These are phyloP conservation scores for Epizoanthus stellaris DNA, from an alignment of 92 coral and sea anemone species.

Conservation along the genomic window DNA sequence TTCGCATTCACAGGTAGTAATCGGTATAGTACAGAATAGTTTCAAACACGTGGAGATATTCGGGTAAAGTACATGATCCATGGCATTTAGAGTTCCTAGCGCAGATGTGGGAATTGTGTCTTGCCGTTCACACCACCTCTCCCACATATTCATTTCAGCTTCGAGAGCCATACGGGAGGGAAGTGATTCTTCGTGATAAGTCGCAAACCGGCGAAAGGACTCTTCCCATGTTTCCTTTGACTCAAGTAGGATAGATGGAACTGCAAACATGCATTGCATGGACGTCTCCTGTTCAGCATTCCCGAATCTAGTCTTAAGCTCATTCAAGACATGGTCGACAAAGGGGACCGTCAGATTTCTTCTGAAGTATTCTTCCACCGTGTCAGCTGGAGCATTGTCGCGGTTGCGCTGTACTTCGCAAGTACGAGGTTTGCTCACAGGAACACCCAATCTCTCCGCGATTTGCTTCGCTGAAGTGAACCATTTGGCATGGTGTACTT, in stretches of 20 bases:
- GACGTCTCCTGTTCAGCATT: constrained; percentile 42
- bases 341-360: constrained; percentile 46
- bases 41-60: constrained; percentile 48
- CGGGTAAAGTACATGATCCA: constrained; percentile 37
- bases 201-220: constrained; percentile 49
- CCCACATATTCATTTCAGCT: constrained; percentile 51
- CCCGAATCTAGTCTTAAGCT: constrained; percentile 25
- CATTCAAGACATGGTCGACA: constrained; percentile 45
- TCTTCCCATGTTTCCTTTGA: constrained; percentile 41
- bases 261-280: constrained; percentile 41
- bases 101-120: constrained; percentile 31
- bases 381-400: constrained; percentile 45
- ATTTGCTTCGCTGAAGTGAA: constrained; percentile 11
- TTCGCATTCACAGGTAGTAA: constrained; percentile 35
- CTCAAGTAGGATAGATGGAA: constrained; percentile 34
- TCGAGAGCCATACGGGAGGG: constrained; percentile 37
- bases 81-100: constrained; percentile 38
- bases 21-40: constrained; percentile 37
- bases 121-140: constrained; percentile 46
- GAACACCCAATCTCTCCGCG: constrained; percentile 10
- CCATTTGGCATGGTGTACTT: constrained; percentile 40
- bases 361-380: constrained; percentile 43
- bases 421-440: constrained; percentile 33
- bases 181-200: constrained; percentile 36
- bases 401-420: constrained; percentile 50